phyloP scores from a whole-genome alignment of 2,797 vertebrate species.

The Odontamblyopus lacepedii region DNA sequence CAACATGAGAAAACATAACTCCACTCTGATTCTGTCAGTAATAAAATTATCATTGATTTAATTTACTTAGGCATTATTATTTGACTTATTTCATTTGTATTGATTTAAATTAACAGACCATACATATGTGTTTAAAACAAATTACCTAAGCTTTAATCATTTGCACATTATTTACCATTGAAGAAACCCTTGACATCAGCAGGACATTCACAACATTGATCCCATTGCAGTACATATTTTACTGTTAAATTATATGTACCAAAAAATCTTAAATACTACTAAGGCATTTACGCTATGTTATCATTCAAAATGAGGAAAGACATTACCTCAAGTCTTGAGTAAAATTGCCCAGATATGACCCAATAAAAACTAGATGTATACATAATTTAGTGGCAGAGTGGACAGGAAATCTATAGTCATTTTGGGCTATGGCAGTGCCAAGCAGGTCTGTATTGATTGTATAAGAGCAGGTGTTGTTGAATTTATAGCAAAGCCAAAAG shows the following conservation, averaged over 20 bases:
- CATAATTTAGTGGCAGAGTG: slow-evolving; percentile 83
- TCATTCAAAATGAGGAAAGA: slow-evolving; percentile 4
- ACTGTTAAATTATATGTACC: too few relatives aligned
- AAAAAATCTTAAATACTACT: too few relatives aligned
- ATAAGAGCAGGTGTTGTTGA: slow-evolving; percentile 49
- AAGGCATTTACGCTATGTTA: neutral
- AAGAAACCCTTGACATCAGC: slow-evolving; percentile 18
- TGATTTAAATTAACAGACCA: too few relatives aligned
- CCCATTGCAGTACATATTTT: too few relatives aligned
- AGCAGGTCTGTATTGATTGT: slow-evolving; percentile 82
- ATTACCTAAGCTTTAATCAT: too few relatives aligned
- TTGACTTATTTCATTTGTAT: too few relatives aligned
- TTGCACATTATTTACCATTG: too few relatives aligned
- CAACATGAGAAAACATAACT: neutral
- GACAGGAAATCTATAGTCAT: slow-evolving; percentile 94
- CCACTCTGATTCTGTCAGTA: neutral
- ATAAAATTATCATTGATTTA: neutral
- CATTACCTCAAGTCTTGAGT: slow-evolving; percentile 18
- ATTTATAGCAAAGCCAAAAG: slow-evolving; percentile 70
- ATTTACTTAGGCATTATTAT: too few relatives aligned
- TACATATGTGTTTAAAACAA: too few relatives aligned
- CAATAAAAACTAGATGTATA: slow-evolving; percentile 78
- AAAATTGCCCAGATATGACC: slow-evolving; percentile 58
- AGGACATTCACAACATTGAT: slow-evolving; percentile 40
- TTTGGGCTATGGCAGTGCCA: slow-evolving; percentile 87